phyloP scores from a whole-genome alignment of 2,888 invertebrate species.

The Oegoconia quadripuncta region DNA sequence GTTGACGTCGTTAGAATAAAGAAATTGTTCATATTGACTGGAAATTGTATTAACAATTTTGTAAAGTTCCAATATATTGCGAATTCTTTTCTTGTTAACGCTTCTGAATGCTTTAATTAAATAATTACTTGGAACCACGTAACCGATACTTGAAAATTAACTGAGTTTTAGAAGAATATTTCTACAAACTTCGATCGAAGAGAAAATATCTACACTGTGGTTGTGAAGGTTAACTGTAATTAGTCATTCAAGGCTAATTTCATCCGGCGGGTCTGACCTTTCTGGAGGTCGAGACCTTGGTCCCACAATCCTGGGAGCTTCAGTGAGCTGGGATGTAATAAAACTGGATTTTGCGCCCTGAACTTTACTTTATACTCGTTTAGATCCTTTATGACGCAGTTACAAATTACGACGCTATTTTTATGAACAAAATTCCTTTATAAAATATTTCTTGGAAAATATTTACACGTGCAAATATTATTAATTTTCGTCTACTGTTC shows the following conservation, averaged over 20 bases:
- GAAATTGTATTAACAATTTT: too few species aligned
- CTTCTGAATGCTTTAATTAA: too few species aligned
- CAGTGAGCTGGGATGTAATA: conserved; percentile 24
- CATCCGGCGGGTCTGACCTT: conserved; percentile 34
- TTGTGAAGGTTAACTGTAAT: neutral
- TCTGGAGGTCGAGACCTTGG: conserved; percentile 36
- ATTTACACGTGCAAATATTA: too few species aligned
- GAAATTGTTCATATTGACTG: too few species aligned
- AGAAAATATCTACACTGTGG: neutral
- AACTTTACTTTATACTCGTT: neutral
- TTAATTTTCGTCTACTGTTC: too few species aligned
- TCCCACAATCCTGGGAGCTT: conserved; percentile 33
- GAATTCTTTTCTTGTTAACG: too few species aligned
- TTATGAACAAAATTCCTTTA: too few species aligned
- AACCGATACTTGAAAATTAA: too few species aligned
- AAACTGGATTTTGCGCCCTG: conserved; percentile 14
- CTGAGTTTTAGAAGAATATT: neutral
- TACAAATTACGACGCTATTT: neutral
- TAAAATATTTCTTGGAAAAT: too few species aligned
- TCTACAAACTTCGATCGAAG: neutral
- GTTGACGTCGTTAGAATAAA: too few species aligned
- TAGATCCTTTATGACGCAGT: neutral
- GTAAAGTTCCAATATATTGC: too few species aligned
- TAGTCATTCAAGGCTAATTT: conserved; percentile 30
- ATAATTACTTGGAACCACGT: neutral